phyloP scores from a whole-genome alignment of 2,797 vertebrate species.

The Gadopsis marmoratus region DNA sequence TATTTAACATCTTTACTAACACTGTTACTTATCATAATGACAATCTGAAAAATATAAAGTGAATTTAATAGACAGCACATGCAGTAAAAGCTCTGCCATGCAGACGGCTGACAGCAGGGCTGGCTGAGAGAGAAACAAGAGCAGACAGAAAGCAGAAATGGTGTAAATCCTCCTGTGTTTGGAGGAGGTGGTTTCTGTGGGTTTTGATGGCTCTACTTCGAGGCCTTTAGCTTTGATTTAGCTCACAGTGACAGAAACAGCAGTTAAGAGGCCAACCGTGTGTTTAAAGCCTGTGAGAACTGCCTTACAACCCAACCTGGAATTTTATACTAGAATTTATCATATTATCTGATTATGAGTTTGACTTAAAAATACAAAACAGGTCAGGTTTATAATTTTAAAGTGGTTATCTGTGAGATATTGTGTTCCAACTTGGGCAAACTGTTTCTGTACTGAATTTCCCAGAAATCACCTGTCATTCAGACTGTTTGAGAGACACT shows the following conservation, averaged over 20 bases:
- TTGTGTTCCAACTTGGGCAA: not conserved
- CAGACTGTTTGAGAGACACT: not conserved
- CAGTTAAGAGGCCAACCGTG: constrained; percentile 34
- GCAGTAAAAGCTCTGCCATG: not conserved
- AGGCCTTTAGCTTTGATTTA: constrained; percentile 37
- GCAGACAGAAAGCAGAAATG: constrained; percentile 56
- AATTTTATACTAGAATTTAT: constrained; percentile 15
- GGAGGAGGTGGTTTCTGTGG: constrained; percentile 62
- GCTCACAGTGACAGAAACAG: constrained; percentile 47
- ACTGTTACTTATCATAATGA: no score
- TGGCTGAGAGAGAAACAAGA: constrained; percentile 16
- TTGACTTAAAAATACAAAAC: constrained; percentile 12
- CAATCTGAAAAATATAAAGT: not conserved
- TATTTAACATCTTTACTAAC: not conserved
- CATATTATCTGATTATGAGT: not conserved
- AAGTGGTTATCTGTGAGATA: not conserved
- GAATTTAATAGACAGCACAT: constrained; percentile 13
- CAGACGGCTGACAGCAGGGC: constrained; percentile 11
- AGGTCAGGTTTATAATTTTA: not conserved
- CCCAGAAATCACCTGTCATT: not conserved
- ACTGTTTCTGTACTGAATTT: not conserved
- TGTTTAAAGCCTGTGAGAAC: constrained; percentile 37
- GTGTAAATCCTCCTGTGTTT: constrained; percentile 55
- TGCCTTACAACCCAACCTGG: constrained; percentile 5
- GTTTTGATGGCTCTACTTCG: constrained; percentile 50